phyloP scores from a whole-genome alignment of 2,888 invertebrate species.

The Yponomeuta evonymella region DNA sequence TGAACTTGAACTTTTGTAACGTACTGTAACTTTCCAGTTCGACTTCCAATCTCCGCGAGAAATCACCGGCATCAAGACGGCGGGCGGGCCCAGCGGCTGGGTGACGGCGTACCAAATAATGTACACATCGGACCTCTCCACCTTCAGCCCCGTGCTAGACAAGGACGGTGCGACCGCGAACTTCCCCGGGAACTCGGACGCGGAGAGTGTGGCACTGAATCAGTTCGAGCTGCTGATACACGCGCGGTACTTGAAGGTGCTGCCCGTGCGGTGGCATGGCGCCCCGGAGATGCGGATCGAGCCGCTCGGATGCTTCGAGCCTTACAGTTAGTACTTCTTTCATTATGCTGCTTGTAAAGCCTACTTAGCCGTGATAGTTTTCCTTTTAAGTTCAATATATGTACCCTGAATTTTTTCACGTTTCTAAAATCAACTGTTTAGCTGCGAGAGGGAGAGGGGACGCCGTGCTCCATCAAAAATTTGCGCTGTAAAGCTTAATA shows the following conservation, averaged over 20 bases:
- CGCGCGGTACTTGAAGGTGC: conserved; percentile 82
- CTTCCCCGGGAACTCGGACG: conserved; percentile 85
- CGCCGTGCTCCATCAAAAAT: too few species aligned
- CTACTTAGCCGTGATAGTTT: too few species aligned
- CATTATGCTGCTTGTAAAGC: too few species aligned
- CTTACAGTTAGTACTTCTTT: too few species aligned
- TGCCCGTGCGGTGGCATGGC: conserved; percentile 83
- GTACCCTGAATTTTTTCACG: too few species aligned
- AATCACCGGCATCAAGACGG: conserved; percentile 85
- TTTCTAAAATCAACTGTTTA: too few species aligned
- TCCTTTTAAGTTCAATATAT: too few species aligned
- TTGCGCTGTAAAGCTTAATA: too few species aligned
- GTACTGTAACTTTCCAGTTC: conserved; percentile 62
- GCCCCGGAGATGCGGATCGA: conserved; percentile 85
- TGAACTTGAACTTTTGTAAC: too few species aligned
- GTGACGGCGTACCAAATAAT: conserved; percentile 83
- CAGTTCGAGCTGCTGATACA: conserved; percentile 84
- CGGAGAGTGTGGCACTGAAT: conserved; percentile 74
- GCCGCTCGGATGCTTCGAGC: conserved; percentile 85
- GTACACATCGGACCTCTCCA: conserved; percentile 82
- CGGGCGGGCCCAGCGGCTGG: conserved; percentile 83
- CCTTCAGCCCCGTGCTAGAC: conserved; percentile 83
- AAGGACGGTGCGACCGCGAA: conserved; percentile 69
- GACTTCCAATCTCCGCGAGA: conserved; percentile 86
- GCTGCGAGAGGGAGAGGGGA: too few species aligned